Conservation (phyloP, 2,113 vertebrate species). For the Ursus arctos region DNA sequence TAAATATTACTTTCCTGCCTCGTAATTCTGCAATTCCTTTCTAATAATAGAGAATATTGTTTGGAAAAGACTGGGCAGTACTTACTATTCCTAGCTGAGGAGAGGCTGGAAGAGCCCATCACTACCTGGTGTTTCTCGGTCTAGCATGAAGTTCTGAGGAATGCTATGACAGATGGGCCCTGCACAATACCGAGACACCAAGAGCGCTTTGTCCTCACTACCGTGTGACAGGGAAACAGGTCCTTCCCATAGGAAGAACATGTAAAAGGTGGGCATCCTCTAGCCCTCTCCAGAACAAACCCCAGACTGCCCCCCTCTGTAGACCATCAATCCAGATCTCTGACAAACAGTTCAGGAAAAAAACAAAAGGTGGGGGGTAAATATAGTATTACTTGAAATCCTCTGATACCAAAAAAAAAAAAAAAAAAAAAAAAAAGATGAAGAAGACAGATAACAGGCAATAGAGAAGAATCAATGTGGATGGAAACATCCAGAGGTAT, state of each 20-base stretch:
- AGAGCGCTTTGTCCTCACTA: neutral
- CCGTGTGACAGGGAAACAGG: neutral
- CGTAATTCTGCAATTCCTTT: constrained; percentile 14
- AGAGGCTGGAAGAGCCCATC: neutral
- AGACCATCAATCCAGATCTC: neutral
- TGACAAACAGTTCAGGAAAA: neutral
- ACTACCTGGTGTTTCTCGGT: neutral
- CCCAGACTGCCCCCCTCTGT: neutral
- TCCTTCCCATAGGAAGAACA: neutral
- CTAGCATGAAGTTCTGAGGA: neutral
- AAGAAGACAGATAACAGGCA: neutral
- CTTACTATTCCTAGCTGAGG: neutral
- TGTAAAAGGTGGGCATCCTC: neutral
- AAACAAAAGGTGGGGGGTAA: neutral
- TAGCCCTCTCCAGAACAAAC: neutral
- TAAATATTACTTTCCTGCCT: neutral
- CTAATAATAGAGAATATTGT: neutral
- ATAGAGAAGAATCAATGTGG: neutral
- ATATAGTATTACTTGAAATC: neutral
- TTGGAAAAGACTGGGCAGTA: neutral
- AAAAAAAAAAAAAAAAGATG: neutral
- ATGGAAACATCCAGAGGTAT: neutral
- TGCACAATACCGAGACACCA: neutral
- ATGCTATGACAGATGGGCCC: neutral
- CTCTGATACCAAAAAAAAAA: neutral